Percentiles rank a stretch among this genome's conserved stretches.
These are phyloP conservation scores for Scrobipalpa atriplicella DNA, from an alignment of 2,888 invertebrate species.

Conservation along the genomic window DNA sequence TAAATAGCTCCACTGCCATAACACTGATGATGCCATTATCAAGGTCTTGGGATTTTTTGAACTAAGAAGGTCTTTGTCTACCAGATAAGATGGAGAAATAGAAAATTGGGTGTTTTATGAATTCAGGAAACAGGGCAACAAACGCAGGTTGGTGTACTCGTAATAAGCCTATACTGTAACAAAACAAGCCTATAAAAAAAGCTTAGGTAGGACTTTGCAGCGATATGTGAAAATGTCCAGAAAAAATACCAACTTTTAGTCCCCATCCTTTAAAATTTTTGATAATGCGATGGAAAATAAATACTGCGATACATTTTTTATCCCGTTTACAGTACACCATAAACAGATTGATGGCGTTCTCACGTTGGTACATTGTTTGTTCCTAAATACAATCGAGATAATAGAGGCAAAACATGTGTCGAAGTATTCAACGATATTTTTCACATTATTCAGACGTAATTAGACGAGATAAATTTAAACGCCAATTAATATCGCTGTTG, in stretches of 20 bases:
- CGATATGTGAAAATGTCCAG: no score
- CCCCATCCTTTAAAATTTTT: no score
- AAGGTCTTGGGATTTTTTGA: slow-evolving; percentile 38
- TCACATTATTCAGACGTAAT: slow-evolving; percentile 1
- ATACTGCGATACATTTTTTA: neutral
- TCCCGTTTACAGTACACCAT: neutral
- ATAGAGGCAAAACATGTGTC: slow-evolving; percentile 21
- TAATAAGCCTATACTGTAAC: no score
- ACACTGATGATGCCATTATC: slow-evolving; percentile 43
- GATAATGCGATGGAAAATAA: no score
- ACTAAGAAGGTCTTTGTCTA: no score
- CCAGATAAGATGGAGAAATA: no score
- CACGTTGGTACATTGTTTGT: slow-evolving; percentile 17
- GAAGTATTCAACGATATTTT: neutral
- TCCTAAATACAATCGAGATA: neutral
- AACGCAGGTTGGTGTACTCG: no score
- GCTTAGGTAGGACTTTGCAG: no score
- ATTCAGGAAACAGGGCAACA: no score
- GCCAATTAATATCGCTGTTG: neutral
- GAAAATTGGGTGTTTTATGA: no score
- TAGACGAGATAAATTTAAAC: neutral
- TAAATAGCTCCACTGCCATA: slow-evolving; percentile 31
- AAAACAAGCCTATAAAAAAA: no score
- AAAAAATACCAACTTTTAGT: no score
- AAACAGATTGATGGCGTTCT: slow-evolving; percentile 13